Base-by-base conservation (phyloP, 2,888 invertebrate genomes). In the Tetrapedia diversipes region DNA sequence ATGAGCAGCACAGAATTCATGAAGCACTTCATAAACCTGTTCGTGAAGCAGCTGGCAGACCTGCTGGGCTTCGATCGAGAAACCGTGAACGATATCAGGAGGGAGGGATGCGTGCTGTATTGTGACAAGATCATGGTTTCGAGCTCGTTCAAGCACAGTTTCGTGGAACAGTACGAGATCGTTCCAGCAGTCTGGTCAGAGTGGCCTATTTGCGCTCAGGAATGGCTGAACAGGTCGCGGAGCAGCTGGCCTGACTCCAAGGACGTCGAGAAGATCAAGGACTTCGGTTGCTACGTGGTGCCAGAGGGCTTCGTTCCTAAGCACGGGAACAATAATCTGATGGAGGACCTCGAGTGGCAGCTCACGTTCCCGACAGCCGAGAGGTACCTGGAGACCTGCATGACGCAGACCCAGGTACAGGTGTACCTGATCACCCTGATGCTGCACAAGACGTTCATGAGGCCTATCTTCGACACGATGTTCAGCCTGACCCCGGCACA, bases 361-460 rank as follows among this genome's bases (percentile, higher is more conserved):
- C 93, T 97, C 2, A 93, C 94, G 47, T 97, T 96, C 88, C 96
- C 96, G 0, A 94, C 95, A 66, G 96, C 96, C 0, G 96, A 97
- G 90, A 93, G 95, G 29, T 96, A 94, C 87, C 92, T 97, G 79
- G 95, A 97, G 89, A 94, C 95, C 19, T 94, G 94, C 81, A 93
- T 97, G 88, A 94, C 94, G 0, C 94, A 94, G 87, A 93, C 95
- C 0, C 97, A 97, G 86, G 94, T 95, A 53, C 94, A 95, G 75
- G 94, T 96, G 70, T 95, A 95, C 86, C 92, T 96, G 80, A 94
- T 96, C 82, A 92, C 95, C 1, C 92, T 96, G 77, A 92, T 94
- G 43, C 90, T 97, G n/a, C 94, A 95, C 80, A 96, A 96, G 89
- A 94, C 94, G 0, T 96, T 95, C 87, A 92, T 97, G 76, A 95